phyloP scores from a whole-genome alignment of 2,797 vertebrate genomes.

The Vireo griseus region DNA sequence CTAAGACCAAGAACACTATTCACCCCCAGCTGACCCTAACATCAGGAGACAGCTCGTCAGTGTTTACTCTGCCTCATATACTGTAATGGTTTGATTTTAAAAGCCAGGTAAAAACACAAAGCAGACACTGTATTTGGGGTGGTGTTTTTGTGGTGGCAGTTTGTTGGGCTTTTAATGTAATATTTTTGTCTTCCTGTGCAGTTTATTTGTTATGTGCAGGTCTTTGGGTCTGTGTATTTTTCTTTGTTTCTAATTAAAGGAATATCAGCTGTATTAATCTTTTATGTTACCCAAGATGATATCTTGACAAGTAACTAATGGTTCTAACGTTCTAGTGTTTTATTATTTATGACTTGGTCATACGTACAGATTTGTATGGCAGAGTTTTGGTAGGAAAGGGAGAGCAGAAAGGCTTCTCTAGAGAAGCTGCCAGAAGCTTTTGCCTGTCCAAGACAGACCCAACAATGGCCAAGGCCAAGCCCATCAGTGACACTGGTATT shows the following conservation, averaged over 20 bases:
- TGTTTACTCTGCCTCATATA: background rate
- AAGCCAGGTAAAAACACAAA: background rate
- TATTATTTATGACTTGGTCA: background rate
- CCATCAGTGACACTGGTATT: accelerated
- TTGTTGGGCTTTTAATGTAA: background rate
- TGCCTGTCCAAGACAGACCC: background rate
- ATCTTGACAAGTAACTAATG: background rate
- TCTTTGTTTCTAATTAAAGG: background rate
- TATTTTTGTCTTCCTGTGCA: background rate
- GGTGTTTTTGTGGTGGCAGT: background rate
- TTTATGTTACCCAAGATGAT: background rate
- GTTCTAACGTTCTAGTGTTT: background rate
- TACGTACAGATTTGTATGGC: background rate
- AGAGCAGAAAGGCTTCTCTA: background rate
- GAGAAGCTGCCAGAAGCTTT: background rate
- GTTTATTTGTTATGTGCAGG: background rate
- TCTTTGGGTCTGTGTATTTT: background rate
- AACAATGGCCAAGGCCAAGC: background rate
- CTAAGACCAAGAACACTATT: background rate
- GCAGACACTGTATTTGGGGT: background rate
- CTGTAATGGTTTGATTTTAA: background rate
- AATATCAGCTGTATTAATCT: background rate
- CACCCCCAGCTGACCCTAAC: background rate
- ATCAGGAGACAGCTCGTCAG: accelerated
- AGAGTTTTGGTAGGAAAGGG: background rate